Percentiles rank a stretch among this genome's conserved stretches.
Evolutionary conservation across 1,140 invertebrate species (phyloP).

Genomic region (Ceratina japonica): DNA sequence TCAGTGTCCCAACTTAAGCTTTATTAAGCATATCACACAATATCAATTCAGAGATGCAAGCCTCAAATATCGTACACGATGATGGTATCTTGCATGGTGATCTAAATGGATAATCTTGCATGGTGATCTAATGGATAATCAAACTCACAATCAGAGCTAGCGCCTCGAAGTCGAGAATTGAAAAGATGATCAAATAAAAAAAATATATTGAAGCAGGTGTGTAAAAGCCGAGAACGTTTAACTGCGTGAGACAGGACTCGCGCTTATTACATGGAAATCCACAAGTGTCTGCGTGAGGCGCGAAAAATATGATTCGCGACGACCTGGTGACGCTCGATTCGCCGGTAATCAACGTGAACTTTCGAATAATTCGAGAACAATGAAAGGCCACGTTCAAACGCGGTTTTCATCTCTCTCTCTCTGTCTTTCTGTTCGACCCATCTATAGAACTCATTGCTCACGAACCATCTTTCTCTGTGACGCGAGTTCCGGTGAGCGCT

Average conservation of each 20-base stretch:
- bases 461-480: slow-evolving; percentile 21
- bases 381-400: slow-evolving; percentile 17
- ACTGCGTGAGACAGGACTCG: not conserved
- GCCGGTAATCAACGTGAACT: slow-evolving; percentile 43
- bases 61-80: too few species aligned
- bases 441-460: not conserved
- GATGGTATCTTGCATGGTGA: too few species aligned
- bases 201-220: too few species aligned
- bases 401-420: not conserved
- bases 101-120: too few species aligned
- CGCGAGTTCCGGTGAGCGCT: slow-evolving; percentile 26
- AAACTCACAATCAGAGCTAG: too few species aligned
- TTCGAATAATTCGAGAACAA: slow-evolving; percentile 51
- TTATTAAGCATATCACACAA: too few species aligned
- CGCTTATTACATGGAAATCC: not conserved
- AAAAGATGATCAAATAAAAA: too few species aligned
- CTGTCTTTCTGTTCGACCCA: not conserved
- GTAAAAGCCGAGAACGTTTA: not conserved
- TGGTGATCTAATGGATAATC: too few species aligned
- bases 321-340: slow-evolving; percentile 13
- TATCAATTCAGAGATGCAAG: too few species aligned
- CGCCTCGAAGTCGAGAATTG: too few species aligned
- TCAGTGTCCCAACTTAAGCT: too few species aligned
- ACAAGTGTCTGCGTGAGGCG: slow-evolving; percentile 11
- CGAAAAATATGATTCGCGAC: not conserved